Base-by-base conservation (phyloP, 2,888 invertebrate genomes). In the Zygogramma bicolorata region DNA sequence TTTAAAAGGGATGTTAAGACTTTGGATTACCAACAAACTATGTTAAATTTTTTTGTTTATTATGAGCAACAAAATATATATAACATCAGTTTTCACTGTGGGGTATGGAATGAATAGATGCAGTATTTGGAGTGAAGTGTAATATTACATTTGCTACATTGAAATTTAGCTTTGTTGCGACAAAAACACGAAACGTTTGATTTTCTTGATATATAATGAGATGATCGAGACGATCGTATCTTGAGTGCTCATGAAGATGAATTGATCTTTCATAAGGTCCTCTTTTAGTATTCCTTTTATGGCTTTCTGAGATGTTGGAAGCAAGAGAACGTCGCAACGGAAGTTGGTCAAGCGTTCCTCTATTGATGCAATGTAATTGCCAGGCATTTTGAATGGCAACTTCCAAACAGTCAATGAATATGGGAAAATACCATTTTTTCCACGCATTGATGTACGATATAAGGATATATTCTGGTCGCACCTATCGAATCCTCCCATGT, bases 401-500 rank as follows among this genome's bases (percentile, higher is more conserved):
- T 74, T 81, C 81, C 27, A 82, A 58, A 34, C 73, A 76, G 49
- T 82, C 80, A 10, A 68, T 15, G n/a, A 82, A 65, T n/a, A 82
- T 68, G 6, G 81, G 76, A 71, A 82, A 80, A 60, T 83, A 82
- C 79, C 80, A 81, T 62, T 82, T 83, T 70, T 81, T 82, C 15
- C 81, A 59, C 59, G 59, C n/a, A 59, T 59, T 59, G 27, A 59
- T 59, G 59, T 59, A 29, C 80, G 60, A 65, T 82, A 82, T n/a
- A 79, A 46, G 61, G 74, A 71, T 3, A 83, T 76, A 57, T 81
- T 82, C 67, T 82, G 78, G 67, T 82, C 81, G 27, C 71, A 61
- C 7, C 78, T 59, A 65, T 82, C 79, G 13, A 79, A 79, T 15
- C 80, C 79, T n/a, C 78, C 81, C 81, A 83, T 83, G 70, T 78